These are phyloP conservation scores for Andrena haemorrhoa DNA, from an alignment of 2,888 invertebrate genomes.

Conservation along the genomic window DNA sequence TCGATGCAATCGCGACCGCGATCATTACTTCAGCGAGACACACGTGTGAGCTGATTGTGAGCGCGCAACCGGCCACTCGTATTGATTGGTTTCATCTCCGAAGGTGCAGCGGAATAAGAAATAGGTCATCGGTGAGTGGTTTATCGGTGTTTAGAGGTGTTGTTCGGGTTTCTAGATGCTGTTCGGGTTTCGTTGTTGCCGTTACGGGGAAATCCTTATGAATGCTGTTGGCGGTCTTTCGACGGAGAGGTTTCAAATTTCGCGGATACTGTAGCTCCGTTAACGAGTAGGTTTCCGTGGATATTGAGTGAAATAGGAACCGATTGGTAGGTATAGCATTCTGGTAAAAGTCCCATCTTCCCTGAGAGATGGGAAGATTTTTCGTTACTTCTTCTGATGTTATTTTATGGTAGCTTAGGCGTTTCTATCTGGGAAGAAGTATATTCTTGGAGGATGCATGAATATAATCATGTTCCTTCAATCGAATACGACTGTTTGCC, in stretches of 20 bases:
- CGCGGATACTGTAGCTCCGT: no score
- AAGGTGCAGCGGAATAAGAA: background rate
- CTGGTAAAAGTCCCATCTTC: background rate
- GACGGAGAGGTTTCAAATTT: no score
- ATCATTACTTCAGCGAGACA: slow-evolving; percentile 14
- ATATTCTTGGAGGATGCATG: no score
- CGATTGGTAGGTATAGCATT: background rate
- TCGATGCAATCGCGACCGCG: slow-evolving; percentile 1
- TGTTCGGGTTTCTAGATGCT: no score
- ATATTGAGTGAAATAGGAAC: no score
- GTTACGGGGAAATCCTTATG: no score
- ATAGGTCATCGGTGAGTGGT: slow-evolving; percentile 1
- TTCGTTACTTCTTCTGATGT: no score
- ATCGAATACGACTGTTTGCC: background rate
- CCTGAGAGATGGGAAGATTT: background rate
- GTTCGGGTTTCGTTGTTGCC: no score
- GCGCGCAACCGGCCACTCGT: slow-evolving; percentile 23
- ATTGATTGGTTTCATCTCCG: slow-evolving; percentile 31
- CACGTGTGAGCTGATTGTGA: slow-evolving; percentile 24
- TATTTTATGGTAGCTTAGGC: no score
- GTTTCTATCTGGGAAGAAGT: no score
- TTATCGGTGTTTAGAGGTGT: slow-evolving; percentile 19
- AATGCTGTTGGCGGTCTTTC: no score
- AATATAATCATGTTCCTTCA: background rate
- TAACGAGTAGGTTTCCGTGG: no score